Evolutionary conservation across 2,113 vertebrate species (phyloP), one percentile per base, ranked within the genome.

Genomic region (Charina bottae): DNA sequence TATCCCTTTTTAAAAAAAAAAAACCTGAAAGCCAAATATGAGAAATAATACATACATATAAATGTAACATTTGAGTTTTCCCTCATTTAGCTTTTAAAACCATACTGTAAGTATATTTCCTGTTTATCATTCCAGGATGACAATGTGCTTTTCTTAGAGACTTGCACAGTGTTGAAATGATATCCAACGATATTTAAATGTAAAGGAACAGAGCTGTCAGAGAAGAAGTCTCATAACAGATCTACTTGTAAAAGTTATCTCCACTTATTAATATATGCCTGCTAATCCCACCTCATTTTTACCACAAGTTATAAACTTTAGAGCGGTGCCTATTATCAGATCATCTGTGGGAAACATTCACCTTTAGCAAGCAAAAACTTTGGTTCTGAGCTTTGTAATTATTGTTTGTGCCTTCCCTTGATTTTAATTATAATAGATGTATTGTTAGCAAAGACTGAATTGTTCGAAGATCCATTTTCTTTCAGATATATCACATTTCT

Each of bases 171-270:
- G 13, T n/a, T 24, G 55, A 83, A 56, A 46, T 59, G 21, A 89
- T 54, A 53, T 56, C 2, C 28, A 24, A 23, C 3, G 62, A 0
- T 62, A 90, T 53, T 58, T 62, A 5, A 55, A 72, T 37, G 85
- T 5, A 26, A 28, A 89, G 88, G 85, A 37, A 83, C 53, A 93
- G 56, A 89, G 2, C 33, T 15, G 91, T 26, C 91, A 92, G 84
- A 11, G 26, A 64, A 64, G 33, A 33, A 24, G 87, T 24, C 37
- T 49, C 23, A 23, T 87, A 37, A 23, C 78, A 83, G 59, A 68
- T 37, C 46, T 53, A 8, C 28, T 92, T 68, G 33, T 88, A 4
- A 78, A 28, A 7, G 23, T 85, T 24, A 2, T 26, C 0, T 92
- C n/a, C 13, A 1, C 37, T 91, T 87, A 83, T 89, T 89, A 46